A percentile compares a stretch with the other conserved stretches of the same genome.
These are phyloP conservation scores for Dryobota labecula DNA, from an alignment of 2,888 invertebrate species.

Conservation along the genomic window DNA sequence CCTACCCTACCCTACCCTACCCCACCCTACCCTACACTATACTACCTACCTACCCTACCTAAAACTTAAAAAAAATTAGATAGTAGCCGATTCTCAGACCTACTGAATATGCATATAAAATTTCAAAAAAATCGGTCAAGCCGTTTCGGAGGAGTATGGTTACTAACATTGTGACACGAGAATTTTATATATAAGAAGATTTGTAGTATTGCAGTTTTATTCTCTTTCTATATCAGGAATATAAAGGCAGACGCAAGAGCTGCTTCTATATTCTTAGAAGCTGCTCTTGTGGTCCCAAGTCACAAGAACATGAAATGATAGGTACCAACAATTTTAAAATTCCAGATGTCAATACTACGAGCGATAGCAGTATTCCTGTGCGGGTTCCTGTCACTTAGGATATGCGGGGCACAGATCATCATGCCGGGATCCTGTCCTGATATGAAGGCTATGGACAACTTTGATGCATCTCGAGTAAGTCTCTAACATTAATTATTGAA, in stretches of 20 bases:
- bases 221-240: neutral
- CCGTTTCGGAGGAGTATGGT: no score
- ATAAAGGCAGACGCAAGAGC: neutral
- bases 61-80: no score
- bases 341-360: slow-evolving; percentile 85
- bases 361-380: slow-evolving; percentile 85
- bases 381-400: slow-evolving; percentile 74
- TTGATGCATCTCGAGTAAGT: slow-evolving; percentile 90
- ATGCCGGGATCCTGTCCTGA: slow-evolving; percentile 92
- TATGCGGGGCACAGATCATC: slow-evolving; percentile 90
- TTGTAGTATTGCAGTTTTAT: neutral
- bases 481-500: neutral
- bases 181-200: no score
- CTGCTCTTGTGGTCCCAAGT: no score
- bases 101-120: no score
- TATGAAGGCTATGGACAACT: slow-evolving; percentile 90
- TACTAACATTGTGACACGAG: no score
- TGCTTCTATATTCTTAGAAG: no score
- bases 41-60: no score
- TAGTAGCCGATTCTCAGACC: no score
- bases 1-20: no score
- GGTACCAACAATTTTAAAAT: slow-evolving; percentile 37
- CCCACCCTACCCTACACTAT: no score
- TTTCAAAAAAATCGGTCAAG: no score
- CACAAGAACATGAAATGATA: neutral